A percentile compares a stretch with the other conserved stretches of the same genome.
Evolutionary conservation across 2,888 invertebrate genomes (phyloP).

Genomic region (Dorcus hopei): DNA sequence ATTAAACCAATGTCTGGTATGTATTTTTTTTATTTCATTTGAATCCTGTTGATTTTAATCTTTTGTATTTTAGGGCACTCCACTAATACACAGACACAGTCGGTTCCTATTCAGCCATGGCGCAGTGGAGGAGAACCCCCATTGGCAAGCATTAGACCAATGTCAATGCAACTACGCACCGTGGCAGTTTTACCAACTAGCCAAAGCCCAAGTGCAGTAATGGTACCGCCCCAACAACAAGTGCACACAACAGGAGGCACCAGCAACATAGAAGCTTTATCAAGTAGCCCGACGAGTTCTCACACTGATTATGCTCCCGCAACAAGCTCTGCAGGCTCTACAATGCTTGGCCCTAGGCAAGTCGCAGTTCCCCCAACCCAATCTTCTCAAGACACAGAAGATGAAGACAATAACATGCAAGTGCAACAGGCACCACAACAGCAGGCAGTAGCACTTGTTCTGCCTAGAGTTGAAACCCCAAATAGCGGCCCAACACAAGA

Average conservation of each 20-base stretch:
- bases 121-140: conserved; percentile 76
- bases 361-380: conserved; percentile 63
- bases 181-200: conserved; percentile 71
- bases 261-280: conserved; percentile 52
- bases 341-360: conserved; percentile 50
- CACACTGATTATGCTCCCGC: conserved; percentile 85
- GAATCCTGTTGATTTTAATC: too few species aligned
- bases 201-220: conserved; percentile 47
- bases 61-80: conserved; percentile 31
- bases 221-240: conserved; percentile 62
- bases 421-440: conserved; percentile 48
- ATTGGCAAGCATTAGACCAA: conserved; percentile 88
- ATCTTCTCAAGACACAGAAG: conserved; percentile 57
- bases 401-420: conserved; percentile 47
- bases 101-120: conserved; percentile 63
- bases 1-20: conserved; percentile 86
- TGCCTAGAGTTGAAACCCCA: conserved; percentile 68
- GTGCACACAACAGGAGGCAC: conserved; percentile 55
- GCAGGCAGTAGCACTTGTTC: conserved; percentile 68
- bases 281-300: conserved; percentile 70
- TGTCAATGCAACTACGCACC: conserved; percentile 71
- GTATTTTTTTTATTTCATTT: too few species aligned
- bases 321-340: conserved; percentile 61
- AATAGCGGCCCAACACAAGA: conserved; percentile 48
- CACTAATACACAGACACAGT: conserved; percentile 49